Evolutionary conservation across 1,140 invertebrate species (phyloP).

Genomic region (Heliothis virescens): DNA sequence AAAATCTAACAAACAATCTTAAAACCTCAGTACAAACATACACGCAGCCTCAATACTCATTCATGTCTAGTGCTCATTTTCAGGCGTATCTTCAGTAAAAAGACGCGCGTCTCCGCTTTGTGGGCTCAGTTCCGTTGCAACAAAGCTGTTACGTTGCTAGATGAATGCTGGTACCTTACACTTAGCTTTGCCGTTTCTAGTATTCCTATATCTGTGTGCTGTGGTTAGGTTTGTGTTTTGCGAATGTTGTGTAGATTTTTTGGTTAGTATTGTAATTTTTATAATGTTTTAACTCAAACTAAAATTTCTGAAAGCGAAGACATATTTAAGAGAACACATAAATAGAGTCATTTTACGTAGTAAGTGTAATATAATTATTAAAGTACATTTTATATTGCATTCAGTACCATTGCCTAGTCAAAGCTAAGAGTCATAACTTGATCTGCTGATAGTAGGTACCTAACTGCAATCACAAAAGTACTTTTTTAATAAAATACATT

Average conservation of each 20-base stretch:
- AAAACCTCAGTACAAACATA: background rate
- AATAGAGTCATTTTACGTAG: too few relatives aligned
- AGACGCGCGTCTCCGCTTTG: slow-evolving; percentile 34
- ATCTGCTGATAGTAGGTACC: too few relatives aligned
- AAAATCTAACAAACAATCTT: background rate
- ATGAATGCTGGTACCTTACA: slow-evolving; percentile 44
- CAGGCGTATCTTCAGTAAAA: slow-evolving; percentile 17
- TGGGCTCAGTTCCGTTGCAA: slow-evolving; percentile 27
- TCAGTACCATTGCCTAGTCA: too few relatives aligned
- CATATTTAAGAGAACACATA: too few relatives aligned
- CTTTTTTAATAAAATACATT: too few relatives aligned
- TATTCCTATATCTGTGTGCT: background rate
- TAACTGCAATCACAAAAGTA: too few relatives aligned
- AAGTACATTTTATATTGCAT: background rate
- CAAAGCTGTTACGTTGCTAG: slow-evolving; percentile 30
- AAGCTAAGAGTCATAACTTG: too few relatives aligned
- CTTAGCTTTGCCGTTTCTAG: slow-evolving; percentile 4
- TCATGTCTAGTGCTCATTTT: slow-evolving; percentile 15
- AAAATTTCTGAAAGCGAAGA: too few relatives aligned
- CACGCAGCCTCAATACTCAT: slow-evolving; percentile 27
- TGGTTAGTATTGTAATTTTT: background rate
- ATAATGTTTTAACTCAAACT: too few relatives aligned
- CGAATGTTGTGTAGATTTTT: background rate
- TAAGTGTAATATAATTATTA: too few relatives aligned
- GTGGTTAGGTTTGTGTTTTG: background rate